phyloP scores from a whole-genome alignment of 2,113 vertebrate genomes.

The Ailuropoda melanoleuca region DNA sequence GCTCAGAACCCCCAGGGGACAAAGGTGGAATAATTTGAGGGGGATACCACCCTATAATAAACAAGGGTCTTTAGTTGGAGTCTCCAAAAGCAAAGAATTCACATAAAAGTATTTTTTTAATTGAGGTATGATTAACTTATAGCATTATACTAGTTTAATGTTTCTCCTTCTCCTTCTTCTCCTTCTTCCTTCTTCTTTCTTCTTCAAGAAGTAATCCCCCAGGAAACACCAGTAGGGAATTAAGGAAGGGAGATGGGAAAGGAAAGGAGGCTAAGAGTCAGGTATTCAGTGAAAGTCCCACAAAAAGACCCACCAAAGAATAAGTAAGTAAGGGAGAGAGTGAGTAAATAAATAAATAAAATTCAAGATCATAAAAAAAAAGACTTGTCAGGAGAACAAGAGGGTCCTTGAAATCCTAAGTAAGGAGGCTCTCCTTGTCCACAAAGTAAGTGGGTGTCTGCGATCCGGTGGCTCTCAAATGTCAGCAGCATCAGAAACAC shows the following conservation, averaged over 20 bases:
- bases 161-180: background rate
- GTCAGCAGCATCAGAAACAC: background rate
- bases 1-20: accelerated
- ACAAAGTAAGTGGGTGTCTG: background rate
- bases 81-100: background rate
- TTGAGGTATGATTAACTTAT: background rate
- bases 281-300: background rate
- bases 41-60: background rate
- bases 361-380: background rate
- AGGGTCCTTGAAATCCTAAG: background rate
- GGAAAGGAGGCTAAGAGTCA: background rate
- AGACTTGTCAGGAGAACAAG: background rate
- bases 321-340: background rate
- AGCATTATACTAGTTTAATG: background rate
- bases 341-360: background rate
- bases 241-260: background rate
- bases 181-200: too few species aligned
- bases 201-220: background rate
- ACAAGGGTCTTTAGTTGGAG: background rate
- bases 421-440: background rate
- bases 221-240: background rate
- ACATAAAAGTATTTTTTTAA: background rate
- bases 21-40: background rate
- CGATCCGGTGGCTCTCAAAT: background rate
- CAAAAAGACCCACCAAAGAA: background rate